Evolutionary conservation across 2,113 vertebrate species (phyloP).

Genomic region (Dipodomys stephensi): DNA sequence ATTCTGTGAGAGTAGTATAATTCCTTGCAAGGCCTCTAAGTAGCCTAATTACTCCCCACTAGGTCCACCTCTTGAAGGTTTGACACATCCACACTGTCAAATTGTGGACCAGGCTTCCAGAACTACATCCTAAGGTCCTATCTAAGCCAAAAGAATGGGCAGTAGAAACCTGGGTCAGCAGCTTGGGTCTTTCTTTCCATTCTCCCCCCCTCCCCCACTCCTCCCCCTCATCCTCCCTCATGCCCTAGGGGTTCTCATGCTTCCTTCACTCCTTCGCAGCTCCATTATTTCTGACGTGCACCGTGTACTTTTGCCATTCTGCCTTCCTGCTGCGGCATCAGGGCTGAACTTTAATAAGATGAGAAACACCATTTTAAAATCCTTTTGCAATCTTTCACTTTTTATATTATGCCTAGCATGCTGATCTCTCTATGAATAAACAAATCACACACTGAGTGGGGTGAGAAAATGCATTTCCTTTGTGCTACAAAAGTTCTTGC

Average conservation of each 20-base stretch:
- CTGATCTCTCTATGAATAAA: slow-evolving; percentile 56
- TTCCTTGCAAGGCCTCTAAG: background rate
- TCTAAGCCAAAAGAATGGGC: too few species aligned
- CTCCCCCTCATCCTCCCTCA: too few species aligned
- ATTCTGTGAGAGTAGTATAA: background rate
- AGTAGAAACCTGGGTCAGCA: background rate
- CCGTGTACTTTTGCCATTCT: slow-evolving; percentile 19
- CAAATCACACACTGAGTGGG: slow-evolving; percentile 16
- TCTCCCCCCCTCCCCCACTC: accelerated
- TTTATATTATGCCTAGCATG: background rate
- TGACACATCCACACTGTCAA: accelerated
- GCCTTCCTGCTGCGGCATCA: slow-evolving; percentile 44
- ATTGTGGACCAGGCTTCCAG: background rate
- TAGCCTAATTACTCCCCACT: background rate
- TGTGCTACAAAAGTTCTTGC: slow-evolving; percentile 44
- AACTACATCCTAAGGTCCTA: too few species aligned
- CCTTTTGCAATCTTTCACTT: slow-evolving; percentile 22
- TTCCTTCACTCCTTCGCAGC: background rate
- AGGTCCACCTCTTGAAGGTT: background rate
- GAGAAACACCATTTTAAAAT: slow-evolving; percentile 54
- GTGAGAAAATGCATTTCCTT: slow-evolving; percentile 62
- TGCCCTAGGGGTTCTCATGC: background rate
- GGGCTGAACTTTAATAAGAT: slow-evolving; percentile 44
- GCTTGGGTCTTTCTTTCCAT: background rate
- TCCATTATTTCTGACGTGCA: slow-evolving; percentile 46